A percentile compares a stretch with the other conserved stretches of the same genome.
Evolutionary conservation across 2,888 invertebrate species (phyloP).

Genomic region (Platycheirus rosarum): DNA sequence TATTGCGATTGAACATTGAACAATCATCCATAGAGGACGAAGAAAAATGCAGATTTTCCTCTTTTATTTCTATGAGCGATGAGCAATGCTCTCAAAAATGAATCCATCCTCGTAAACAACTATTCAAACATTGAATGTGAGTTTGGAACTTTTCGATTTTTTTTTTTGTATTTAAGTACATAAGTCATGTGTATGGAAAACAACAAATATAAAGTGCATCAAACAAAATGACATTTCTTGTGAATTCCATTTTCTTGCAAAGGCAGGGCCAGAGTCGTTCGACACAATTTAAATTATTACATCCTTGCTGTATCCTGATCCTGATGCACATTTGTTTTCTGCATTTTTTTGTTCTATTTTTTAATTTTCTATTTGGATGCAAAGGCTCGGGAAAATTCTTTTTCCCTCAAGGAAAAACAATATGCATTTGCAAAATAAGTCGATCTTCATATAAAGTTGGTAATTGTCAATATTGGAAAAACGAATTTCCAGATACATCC

Average conservation of each 20-base stretch:
- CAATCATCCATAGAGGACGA: slow-evolving; percentile 21
- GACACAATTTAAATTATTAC: slow-evolving; percentile 58
- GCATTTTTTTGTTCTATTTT: slow-evolving; percentile 2
- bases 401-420: too few relatives aligned
- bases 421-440: too few relatives aligned
- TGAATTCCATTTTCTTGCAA: slow-evolving; percentile 32
- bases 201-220: slow-evolving; percentile 33
- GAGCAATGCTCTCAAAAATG: slow-evolving; percentile 17
- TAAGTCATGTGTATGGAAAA: too few relatives aligned
- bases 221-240: slow-evolving; percentile 28
- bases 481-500: too few relatives aligned
- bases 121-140: not conserved
- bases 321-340: slow-evolving; percentile 12
- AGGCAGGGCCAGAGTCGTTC: slow-evolving; percentile 28
- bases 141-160: slow-evolving; percentile 22
- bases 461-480: too few relatives aligned
- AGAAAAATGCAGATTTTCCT: slow-evolving; percentile 13
- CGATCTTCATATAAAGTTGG: too few relatives aligned
- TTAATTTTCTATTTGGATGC: slow-evolving; percentile 32
- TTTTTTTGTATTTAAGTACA: too few relatives aligned
- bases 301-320: slow-evolving; percentile 18
- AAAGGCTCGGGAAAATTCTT: too few relatives aligned
- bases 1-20: slow-evolving; percentile 42
- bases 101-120: slow-evolving; percentile 25
- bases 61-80: slow-evolving; percentile 23